These are phyloP conservation scores for Sphenodon punctatus DNA, from an alignment of 2,797 vertebrate genomes.

Conservation along the genomic window DNA sequence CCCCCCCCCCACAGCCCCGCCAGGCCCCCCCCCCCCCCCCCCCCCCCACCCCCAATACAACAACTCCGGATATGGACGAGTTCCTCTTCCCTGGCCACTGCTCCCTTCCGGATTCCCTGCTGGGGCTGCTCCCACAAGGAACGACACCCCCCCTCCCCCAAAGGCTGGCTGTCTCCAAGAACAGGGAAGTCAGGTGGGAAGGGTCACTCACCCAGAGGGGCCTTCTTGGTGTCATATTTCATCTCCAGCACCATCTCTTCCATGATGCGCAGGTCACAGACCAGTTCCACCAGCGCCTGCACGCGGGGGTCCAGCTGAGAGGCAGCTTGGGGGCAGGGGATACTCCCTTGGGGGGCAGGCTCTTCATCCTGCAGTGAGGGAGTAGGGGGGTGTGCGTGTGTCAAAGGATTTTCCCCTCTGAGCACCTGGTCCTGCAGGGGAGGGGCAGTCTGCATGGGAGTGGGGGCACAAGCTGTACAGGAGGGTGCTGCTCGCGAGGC, in stretches of 20 bases:
- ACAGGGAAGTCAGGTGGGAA: too few species aligned
- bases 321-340: constrained; percentile 45
- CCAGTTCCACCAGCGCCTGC: constrained; percentile 85
- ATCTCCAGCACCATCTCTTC: constrained; percentile 92
- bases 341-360: background rate
- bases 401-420: too few species aligned
- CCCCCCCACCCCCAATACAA: background rate
- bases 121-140: too few species aligned
- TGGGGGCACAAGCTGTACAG: too few species aligned
- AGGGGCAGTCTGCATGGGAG: too few species aligned
- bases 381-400: too few species aligned
- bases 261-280: constrained; percentile 90
- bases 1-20: background rate
- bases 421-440: too few species aligned
- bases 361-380: constrained; percentile 62
- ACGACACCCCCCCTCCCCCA: too few species aligned
- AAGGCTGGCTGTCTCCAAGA: too few species aligned
- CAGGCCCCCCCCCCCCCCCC: background rate
- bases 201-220: constrained; percentile 82
- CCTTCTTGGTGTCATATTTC: constrained; percentile 91
- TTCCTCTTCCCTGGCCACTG: background rate
- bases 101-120: too few species aligned
- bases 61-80: background rate
- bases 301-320: constrained; percentile 80
- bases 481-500: too few species aligned